Percentiles rank a stretch among this genome's conserved stretches.
These are phyloP conservation scores for Oreonectes daqikongensis DNA, from an alignment of 2,797 vertebrate genomes.

Conservation along the genomic window DNA sequence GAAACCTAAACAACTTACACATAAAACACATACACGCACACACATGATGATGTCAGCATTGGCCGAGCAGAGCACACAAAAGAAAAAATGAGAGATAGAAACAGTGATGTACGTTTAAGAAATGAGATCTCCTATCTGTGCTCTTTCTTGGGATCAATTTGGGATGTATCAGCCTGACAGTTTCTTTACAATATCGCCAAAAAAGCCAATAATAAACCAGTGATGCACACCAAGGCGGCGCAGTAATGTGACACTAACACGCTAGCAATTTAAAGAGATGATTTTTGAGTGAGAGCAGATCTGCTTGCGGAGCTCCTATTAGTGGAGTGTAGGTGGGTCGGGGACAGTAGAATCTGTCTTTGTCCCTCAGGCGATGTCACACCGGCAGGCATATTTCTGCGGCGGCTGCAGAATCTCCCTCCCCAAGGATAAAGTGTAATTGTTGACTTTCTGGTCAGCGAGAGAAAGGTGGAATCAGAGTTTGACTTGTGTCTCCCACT, in stretches of 20 bases:
- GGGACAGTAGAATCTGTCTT: conserved; percentile 23
- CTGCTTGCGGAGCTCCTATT: conserved; percentile 41
- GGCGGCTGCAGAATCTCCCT: conserved; percentile 25
- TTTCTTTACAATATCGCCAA: conserved; percentile 36
- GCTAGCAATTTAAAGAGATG: conserved; percentile 35
- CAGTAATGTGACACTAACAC: conserved; percentile 46
- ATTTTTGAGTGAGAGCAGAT: conserved; percentile 39
- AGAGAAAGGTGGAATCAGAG: conserved; percentile 10
- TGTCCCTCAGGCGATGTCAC: conserved; percentile 28
- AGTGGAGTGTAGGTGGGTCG: conserved; percentile 30
- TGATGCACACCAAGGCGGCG: conserved; percentile 50
- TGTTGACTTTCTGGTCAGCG: conserved; percentile 27
- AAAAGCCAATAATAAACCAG: conserved; percentile 34
- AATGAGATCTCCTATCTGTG: conserved; percentile 18
- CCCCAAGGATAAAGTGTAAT: conserved; percentile 27
- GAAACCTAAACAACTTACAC: conserved; percentile 5
- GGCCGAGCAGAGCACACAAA: conserved; percentile 1
- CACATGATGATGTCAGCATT: not conserved
- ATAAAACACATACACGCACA: not conserved
- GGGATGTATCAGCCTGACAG: conserved; percentile 12
- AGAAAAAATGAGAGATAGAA: conserved; percentile 19
- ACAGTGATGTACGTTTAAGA: conserved; percentile 4
- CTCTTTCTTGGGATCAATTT: conserved; percentile 37
- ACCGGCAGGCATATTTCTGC: conserved; percentile 34
- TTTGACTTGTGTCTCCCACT: conserved; percentile 28